These are phyloP conservation scores for Epinotia bilunana DNA, from an alignment of 2,888 invertebrate genomes.

Conservation along the genomic window DNA sequence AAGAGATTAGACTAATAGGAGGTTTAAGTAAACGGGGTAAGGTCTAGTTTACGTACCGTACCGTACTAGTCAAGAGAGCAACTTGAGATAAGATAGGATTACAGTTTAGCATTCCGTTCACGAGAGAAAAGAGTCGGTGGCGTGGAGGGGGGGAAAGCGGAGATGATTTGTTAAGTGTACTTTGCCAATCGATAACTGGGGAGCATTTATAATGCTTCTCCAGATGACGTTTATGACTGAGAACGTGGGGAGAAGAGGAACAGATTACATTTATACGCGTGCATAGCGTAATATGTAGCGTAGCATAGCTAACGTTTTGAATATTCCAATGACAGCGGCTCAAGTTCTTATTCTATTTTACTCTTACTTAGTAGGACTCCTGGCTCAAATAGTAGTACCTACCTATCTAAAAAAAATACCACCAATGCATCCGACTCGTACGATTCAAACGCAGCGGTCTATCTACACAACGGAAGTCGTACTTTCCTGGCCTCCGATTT, in stretches of 20 bases:
- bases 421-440: no score
- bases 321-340: no score
- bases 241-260: slow-evolving; percentile 50
- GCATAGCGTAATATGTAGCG: no score
- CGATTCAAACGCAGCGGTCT: no score
- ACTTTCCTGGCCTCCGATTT: no score
- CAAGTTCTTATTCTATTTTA: no score
- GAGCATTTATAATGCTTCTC: slow-evolving; percentile 63
- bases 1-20: slow-evolving; percentile 63
- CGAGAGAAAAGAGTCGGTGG: slow-evolving; percentile 64
- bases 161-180: slow-evolving; percentile 64
- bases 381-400: no score
- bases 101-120: slow-evolving; percentile 65
- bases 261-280: no score
- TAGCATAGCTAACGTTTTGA: no score
- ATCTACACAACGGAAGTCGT: no score
- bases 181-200: slow-evolving; percentile 64
- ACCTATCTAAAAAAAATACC: no score
- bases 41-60: slow-evolving; percentile 61
- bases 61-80: slow-evolving; percentile 57
- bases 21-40: slow-evolving; percentile 65
- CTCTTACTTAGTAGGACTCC: no score
- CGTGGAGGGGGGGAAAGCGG: slow-evolving; percentile 61
- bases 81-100: slow-evolving; percentile 58
- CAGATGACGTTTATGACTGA: slow-evolving; percentile 69